Base-by-base conservation (phyloP, 2,888 invertebrate genomes). In the Biston betularia region DNA sequence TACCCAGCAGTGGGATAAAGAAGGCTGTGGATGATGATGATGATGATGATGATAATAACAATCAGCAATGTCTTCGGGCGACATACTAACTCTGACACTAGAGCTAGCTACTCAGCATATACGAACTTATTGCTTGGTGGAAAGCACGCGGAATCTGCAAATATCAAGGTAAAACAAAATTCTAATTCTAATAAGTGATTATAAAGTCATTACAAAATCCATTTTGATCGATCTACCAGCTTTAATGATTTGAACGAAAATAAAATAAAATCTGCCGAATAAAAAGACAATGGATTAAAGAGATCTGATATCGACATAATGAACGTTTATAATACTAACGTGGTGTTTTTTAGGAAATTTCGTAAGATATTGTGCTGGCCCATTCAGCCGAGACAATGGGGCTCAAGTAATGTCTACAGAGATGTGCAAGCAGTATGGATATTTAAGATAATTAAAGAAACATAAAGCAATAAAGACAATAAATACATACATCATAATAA, bases 351-450 rank as follows among this genome's bases (percentile, higher is more conserved):
- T 89, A 88, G 90, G 88, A 89, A 93, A 93, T 92, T 92, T 92
- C 90, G 90, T 90, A 92, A 92, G 91, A 91, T 92, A 92, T 92
- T 92, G 90, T 90, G 85, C 84, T 82, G 85, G 89, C 78, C 86
- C 90, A 89, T 90, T 93, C 89, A 90, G 82, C 83, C 90, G 87
- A 91, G 81, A 93, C 92, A 93, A 93, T 93, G 90, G 90, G 85
- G 83, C 82, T 83, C 85, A 55, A 42, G 55, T 67, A 62, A 58
- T 59, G 63, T 68, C 63, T 63, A 55, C n/a, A 10, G 40, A 1
- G 14, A 46, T 10, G 14, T 55, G 54, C 9, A 50, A 55, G 40
- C 67, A 68, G 67, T 68, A 68, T 49, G 59, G 53, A 0, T 5
- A 40, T 48, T 66, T 12, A 38, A 10, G 50, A 34, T 34, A n/a